Evolutionary conservation across 2,888 invertebrate genomes (phyloP).

Genomic region (Lingula anatina): DNA sequence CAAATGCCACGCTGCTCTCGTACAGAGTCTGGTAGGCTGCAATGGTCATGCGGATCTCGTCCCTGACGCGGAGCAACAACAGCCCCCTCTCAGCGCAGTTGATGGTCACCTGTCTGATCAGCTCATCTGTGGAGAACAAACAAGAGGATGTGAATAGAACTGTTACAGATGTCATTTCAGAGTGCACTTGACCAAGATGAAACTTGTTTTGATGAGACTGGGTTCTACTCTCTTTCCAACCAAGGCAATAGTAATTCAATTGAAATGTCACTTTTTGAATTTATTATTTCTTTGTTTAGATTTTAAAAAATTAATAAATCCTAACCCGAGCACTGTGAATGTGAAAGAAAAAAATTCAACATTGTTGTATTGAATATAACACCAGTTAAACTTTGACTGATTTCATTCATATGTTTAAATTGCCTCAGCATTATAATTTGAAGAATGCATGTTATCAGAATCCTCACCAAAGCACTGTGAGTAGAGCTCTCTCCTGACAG

Average conservation of each 20-base stretch:
- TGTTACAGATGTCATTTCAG: no score
- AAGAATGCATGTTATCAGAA: no score
- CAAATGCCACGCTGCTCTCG: slow-evolving; percentile 95
- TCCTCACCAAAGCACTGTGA: slow-evolving; percentile 89
- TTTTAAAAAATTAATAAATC: no score
- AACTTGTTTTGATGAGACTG: background rate
- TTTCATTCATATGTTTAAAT: no score
- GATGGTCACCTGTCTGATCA: slow-evolving; percentile 88
- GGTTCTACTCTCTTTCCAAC: background rate
- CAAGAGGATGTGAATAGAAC: no score
- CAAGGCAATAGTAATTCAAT: background rate
- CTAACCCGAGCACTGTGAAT: no score
- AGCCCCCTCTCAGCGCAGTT: slow-evolving; percentile 95
- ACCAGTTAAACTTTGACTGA: no score
- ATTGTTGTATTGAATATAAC: no score
- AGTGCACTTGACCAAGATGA: background rate
- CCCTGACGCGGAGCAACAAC: slow-evolving; percentile 83
- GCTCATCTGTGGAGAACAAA: slow-evolving; percentile 62
- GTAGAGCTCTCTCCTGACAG: slow-evolving; percentile 86
- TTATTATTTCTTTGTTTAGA: background rate
- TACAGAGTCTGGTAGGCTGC: slow-evolving; percentile 94
- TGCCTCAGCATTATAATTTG: no score
- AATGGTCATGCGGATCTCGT: slow-evolving; percentile 94
- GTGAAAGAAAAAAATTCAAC: no score
- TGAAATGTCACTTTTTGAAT: background rate